phyloP scores from a whole-genome alignment of 2,113 vertebrate species.

The Ahaetulla prasina region DNA sequence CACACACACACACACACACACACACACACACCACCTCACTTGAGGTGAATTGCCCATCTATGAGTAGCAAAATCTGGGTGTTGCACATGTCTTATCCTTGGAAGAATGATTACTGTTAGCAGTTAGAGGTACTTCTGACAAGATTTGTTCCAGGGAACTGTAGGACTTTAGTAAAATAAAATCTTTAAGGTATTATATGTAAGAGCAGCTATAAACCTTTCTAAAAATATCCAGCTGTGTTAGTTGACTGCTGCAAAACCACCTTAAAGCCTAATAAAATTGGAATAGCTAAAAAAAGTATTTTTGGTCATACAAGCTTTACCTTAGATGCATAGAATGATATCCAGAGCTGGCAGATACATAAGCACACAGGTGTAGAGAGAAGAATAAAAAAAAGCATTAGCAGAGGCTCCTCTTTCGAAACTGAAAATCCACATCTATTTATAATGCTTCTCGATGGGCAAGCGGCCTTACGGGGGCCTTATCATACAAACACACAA shows the following conservation, averaged over 20 bases:
- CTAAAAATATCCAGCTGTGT: neutral
- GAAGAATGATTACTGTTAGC: neutral
- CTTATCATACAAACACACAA: neutral
- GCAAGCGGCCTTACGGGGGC: neutral
- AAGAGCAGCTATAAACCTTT: neutral
- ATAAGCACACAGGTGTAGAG: neutral
- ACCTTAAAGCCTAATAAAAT: neutral
- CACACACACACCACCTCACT: neutral
- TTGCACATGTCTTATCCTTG: neutral
- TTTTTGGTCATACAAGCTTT: neutral
- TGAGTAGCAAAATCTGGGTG: neutral
- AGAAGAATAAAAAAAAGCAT: neutral
- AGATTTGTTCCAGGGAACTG: neutral
- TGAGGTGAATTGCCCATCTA: neutral
- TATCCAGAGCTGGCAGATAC: neutral
- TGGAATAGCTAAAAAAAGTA: neutral
- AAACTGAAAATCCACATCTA: neutral
- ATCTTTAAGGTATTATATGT: neutral
- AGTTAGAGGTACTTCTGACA: neutral
- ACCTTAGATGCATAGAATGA: neutral
- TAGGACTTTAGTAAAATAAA: neutral
- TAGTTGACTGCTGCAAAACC: neutral
- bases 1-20: too few species aligned
- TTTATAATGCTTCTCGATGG: neutral
- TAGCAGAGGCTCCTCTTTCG: neutral